Conservation (phyloP, 1,140 invertebrate species). For the Drosophila murphyi region DNA sequence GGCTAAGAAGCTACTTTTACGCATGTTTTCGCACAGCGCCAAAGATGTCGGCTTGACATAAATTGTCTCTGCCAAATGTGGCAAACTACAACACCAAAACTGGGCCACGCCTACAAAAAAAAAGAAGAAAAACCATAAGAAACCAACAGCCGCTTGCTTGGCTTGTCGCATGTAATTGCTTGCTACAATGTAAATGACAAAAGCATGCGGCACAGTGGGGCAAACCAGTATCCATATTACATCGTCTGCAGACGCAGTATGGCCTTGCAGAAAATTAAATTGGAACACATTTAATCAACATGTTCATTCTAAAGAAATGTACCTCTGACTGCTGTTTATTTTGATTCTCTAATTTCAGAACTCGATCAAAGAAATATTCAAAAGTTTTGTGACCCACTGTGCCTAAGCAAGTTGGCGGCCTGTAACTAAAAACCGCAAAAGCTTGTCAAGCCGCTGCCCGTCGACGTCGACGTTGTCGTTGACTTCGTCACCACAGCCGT, state of each 20-base stretch:
- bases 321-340: not conserved
- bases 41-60: slow-evolving; percentile 72
- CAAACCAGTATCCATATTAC: not conserved
- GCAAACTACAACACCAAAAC: slow-evolving; percentile 68
- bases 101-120: slow-evolving; percentile 73
- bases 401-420: slow-evolving; percentile 56
- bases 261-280: too few relatives aligned
- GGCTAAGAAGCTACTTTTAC: slow-evolving; percentile 66
- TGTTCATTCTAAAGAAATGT: not conserved
- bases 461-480: slow-evolving; percentile 1
- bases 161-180: slow-evolving; percentile 78
- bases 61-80: slow-evolving; percentile 77
- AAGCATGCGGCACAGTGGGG: slow-evolving; percentile 62
- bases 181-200: slow-evolving; percentile 79
- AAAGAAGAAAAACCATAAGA: slow-evolving; percentile 54
- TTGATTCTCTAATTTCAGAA: not conserved
- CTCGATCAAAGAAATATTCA: not conserved
- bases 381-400: slow-evolving; percentile 47
- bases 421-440: slow-evolving; percentile 81
- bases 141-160: slow-evolving; percentile 56
- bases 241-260: too few relatives aligned
- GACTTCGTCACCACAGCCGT: slow-evolving; percentile 3
- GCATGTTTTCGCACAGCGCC: slow-evolving; percentile 75
- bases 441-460: slow-evolving; percentile 56
- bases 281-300: too few relatives aligned